Base-by-base conservation (phyloP, 2,797 vertebrate genomes). In the Pampus argenteus region DNA sequence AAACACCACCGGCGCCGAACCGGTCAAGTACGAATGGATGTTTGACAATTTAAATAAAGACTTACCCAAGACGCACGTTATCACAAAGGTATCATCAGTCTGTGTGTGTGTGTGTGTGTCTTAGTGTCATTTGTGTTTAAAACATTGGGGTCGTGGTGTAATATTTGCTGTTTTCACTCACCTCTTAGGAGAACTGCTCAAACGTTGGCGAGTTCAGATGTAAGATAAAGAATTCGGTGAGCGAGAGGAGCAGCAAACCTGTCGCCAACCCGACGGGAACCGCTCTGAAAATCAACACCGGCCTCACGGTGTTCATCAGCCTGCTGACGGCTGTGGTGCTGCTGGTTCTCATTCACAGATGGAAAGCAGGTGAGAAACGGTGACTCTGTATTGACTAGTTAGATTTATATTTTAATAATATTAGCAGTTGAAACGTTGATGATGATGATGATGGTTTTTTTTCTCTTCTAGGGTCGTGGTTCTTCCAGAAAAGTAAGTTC, bases 401-500 rank as follows among this genome's bases (percentile, higher is more conserved):
- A 20, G 18, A 18, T 36, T 25, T 38, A 6, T 20, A 20, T 25
- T 23, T 20, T 0, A 34, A 50, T 31, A 3, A 8, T 14, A 47
- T 25, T 20, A 11, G 7, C 10, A 5, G 4, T 25, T 4, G 18
- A 8, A 42, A 13, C 28, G 11, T 6, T 48, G 15, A 56, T 7
- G 11, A 38, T 26, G 11, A 22, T 60, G 56, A 74, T 48, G 6
- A 0, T 20, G 57, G 0, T 70, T 29, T 68, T 72, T 0, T 11
- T 70, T 60, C 3, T 66, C 60, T 50, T 74, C 0, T n/a, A 92
- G 91, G 89, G 14, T 17, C 4, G 56, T 92, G 86, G 73, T 92
- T 92, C 82, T 92, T 18, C 36, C n/a, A 90, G 6, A 87, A 91
- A 90, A 63, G 91, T 92, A 55, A 84, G 17, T n/a, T n/a, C n/a